A percentile compares a stretch with the other conserved stretches of the same genome.
These are phyloP conservation scores for Labeo rohita DNA, from an alignment of 2,113 vertebrate genomes.

Conservation along the genomic window DNA sequence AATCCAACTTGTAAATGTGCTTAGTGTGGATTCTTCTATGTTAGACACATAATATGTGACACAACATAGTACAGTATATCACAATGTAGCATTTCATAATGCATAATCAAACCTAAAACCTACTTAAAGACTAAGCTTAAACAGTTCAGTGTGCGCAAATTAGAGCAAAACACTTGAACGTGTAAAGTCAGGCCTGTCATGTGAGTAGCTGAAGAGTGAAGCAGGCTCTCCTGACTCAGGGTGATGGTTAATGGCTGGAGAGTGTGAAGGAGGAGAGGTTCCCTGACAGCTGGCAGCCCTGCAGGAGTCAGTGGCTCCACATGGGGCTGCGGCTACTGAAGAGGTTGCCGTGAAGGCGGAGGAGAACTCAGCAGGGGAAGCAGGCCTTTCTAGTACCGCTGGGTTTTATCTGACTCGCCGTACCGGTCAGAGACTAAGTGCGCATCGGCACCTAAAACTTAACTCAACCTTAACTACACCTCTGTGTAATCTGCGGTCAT, in stretches of 20 bases:
- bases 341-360: slow-evolving; percentile 40
- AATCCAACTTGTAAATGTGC: too few species aligned
- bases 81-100: too few species aligned
- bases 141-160: background rate
- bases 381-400: slow-evolving; percentile 41
- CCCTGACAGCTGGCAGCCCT: slow-evolving; percentile 64
- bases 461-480: background rate
- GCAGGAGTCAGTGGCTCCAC: slow-evolving; percentile 56
- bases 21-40: too few species aligned
- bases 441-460: slow-evolving; percentile 10
- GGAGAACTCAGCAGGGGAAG: slow-evolving; percentile 43
- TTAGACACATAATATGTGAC: too few species aligned
- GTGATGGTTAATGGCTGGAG: slow-evolving; percentile 57
- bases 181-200: slow-evolving; percentile 5
- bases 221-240: slow-evolving; percentile 44
- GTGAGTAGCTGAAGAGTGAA: slow-evolving; percentile 24
- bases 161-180: background rate
- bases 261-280: slow-evolving; percentile 51
- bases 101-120: too few species aligned
- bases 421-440: background rate
- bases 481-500: background rate
- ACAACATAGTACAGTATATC: too few species aligned
- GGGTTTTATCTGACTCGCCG: slow-evolving; percentile 8
- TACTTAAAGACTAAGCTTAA: too few species aligned
- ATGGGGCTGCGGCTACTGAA: slow-evolving; percentile 47